Conservation (phyloP, 2,888 invertebrate species). For the Andrena flavipes region DNA sequence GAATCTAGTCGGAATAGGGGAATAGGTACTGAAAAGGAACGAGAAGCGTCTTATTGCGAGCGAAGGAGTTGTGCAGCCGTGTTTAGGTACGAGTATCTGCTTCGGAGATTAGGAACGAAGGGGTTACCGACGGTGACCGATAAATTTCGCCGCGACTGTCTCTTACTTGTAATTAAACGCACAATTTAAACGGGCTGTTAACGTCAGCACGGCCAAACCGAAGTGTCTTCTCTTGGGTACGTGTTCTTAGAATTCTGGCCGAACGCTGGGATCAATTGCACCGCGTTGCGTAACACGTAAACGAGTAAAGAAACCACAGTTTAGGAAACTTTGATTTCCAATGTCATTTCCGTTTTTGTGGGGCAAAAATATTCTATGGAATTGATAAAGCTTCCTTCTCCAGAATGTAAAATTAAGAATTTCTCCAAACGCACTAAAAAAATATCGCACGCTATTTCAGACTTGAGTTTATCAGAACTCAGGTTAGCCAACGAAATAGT, state of each 20-base stretch:
- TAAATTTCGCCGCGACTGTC: slow-evolving; percentile 81
- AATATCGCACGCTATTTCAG: background rate
- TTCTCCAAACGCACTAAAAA: background rate
- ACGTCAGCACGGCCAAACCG: slow-evolving; percentile 79
- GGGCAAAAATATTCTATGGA: background rate
- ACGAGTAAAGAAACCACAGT: background rate
- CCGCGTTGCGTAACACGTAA: background rate
- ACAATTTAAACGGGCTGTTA: slow-evolving; percentile 83
- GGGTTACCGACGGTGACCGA: slow-evolving; percentile 81
- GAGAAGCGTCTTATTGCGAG: slow-evolving; percentile 69
- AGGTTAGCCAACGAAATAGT: background rate
- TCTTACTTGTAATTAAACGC: slow-evolving; percentile 84
- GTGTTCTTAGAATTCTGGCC: slow-evolving; percentile 47
- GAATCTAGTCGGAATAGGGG: slow-evolving; percentile 51
- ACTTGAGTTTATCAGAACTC: background rate
- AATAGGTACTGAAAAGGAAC: slow-evolving; percentile 66
- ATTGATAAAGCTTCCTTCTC: background rate
- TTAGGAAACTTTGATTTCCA: background rate
- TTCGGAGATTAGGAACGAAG: slow-evolving; percentile 80
- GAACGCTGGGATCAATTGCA: slow-evolving; percentile 50
- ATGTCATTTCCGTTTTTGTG: background rate
- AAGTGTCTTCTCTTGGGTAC: slow-evolving; percentile 62
- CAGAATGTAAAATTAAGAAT: background rate
- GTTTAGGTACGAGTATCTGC: slow-evolving; percentile 75
- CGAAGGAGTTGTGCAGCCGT: slow-evolving; percentile 67